Percentiles rank a stretch among this genome's conserved stretches.
phyloP scores from a whole-genome alignment of 1,140 invertebrate genomes.

The Ganaspis sp. region DNA sequence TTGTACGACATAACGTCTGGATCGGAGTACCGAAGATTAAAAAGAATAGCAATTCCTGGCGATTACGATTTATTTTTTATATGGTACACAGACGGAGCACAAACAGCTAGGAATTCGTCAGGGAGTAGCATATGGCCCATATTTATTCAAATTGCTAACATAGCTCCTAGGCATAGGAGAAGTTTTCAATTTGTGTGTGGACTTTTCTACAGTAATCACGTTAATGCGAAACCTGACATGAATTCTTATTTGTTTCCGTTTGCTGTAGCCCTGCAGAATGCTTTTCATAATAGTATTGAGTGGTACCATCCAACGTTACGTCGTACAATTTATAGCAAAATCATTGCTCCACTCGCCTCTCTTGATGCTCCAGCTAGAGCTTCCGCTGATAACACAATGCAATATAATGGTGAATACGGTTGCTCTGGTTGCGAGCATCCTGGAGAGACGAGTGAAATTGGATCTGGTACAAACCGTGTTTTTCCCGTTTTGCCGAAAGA shows the following conservation, averaged over 20 bases:
- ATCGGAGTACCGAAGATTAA: too few relatives aligned
- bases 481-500: background rate
- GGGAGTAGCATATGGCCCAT: background rate
- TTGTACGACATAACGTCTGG: too few relatives aligned
- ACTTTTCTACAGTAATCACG: background rate
- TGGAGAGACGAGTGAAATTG: background rate
- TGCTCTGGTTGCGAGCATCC: background rate
- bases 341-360: background rate
- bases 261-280: background rate
- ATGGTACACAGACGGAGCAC: too few relatives aligned
- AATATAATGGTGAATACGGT: constrained; percentile 21
- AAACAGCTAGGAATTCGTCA: background rate
- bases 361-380: constrained; percentile 10
- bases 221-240: too few relatives aligned
- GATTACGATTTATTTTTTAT: background rate
- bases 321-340: background rate
- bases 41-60: too few relatives aligned
- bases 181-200: too few relatives aligned
- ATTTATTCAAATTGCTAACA: background rate
- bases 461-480: background rate
- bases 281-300: background rate
- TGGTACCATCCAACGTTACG: background rate
- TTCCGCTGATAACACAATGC: too few relatives aligned
- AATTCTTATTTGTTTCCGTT: too few relatives aligned
- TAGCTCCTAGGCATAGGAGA: background rate